Evolutionary conservation across 2,888 invertebrate genomes (phyloP).

Genomic region (Lasioglossum lativentre): DNA sequence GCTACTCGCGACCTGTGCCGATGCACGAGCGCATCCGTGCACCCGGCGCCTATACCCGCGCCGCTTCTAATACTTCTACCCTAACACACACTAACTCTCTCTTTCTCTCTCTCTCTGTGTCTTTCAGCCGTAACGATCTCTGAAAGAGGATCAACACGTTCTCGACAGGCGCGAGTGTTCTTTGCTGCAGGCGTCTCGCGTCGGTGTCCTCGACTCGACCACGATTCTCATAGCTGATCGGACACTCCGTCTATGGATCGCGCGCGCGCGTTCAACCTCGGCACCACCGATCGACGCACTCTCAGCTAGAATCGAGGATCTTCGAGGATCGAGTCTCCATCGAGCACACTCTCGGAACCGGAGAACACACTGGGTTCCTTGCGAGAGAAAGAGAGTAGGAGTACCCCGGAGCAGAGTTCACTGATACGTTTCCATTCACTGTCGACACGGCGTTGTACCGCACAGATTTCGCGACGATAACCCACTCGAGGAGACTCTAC

Average conservation of each 20-base stretch:
- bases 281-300: neutral
- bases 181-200: neutral
- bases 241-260: neutral
- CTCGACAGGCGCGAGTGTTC: neutral
- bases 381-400: neutral
- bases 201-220: neutral
- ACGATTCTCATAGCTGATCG: slow-evolving; percentile 36
- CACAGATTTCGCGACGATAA: neutral
- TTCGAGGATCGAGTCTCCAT: neutral
- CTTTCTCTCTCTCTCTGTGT: no score
- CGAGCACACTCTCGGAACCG: neutral
- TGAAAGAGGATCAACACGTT: neutral
- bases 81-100: no score
- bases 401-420: neutral
- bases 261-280: neutral
- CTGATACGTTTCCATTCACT: slow-evolving; percentile 4
- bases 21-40: slow-evolving; percentile 60
- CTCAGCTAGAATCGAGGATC: neutral
- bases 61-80: neutral
- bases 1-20: slow-evolving; percentile 42
- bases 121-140: neutral
- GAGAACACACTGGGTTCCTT: neutral
- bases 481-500: neutral
- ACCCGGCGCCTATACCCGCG: neutral
- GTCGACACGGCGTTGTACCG: neutral